These are phyloP conservation scores for Papilio helenus DNA, from an alignment of 1,140 invertebrate genomes.

Conservation along the genomic window DNA sequence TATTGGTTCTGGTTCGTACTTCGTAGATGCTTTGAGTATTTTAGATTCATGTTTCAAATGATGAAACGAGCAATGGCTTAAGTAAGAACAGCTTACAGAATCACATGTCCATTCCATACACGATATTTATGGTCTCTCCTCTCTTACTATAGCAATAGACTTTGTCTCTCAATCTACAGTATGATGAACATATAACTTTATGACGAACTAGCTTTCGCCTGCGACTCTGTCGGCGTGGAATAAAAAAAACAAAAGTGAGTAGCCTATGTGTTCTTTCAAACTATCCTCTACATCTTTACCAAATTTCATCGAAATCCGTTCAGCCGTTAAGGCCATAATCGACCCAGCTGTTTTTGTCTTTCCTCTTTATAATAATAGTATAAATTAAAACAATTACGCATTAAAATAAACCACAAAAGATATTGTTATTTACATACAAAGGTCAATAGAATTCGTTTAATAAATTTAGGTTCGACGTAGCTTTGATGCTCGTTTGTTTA, in stretches of 20 bases:
- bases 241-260: no score
- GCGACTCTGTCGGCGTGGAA: no score
- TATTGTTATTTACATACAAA: not conserved
- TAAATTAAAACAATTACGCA: no score
- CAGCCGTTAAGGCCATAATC: no score
- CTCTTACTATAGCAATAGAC: not conserved
- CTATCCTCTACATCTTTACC: no score
- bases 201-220: no score
- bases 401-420: not conserved
- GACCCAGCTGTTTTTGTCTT: no score
- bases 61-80: not conserved
- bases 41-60: not conserved
- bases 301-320: no score
- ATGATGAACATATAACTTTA: no score
- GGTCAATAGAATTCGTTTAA: not conserved
- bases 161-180: not conserved
- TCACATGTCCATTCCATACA: not conserved
- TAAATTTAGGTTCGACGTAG: not conserved
- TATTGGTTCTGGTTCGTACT: slow-evolving; percentile 22
- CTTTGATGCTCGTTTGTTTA: slow-evolving; percentile 9
- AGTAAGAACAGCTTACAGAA: not conserved
- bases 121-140: not conserved
- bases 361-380: no score
- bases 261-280: no score
- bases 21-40: slow-evolving; percentile 8